Evolutionary conservation across 2,113 vertebrate species (phyloP), one percentile per base, ranked within the genome.

Genomic region (Physeter macrocephalus): DNA sequence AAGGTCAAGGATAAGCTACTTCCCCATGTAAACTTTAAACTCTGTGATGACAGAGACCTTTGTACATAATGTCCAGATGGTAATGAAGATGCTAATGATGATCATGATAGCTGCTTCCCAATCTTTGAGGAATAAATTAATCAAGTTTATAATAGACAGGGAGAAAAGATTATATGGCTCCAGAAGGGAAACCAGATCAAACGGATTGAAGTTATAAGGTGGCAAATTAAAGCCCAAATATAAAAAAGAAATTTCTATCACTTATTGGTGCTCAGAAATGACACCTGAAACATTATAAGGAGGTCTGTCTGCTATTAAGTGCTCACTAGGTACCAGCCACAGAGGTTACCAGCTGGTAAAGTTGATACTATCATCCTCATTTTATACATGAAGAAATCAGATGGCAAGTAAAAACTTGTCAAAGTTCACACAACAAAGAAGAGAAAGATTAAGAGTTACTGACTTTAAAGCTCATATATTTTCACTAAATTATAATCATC

Each of bases 81-180:
- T 71, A 17, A 71, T 43, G 27, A 31, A n/a, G 34, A 80, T 83
- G 31, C 14, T 84, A 67, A 75, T 27, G 43, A 39, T 34, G 39
- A n/a, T 89, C 52, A 9, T 52, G 36, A 36, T 25, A 74, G 82
- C 41, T 41, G 82, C 71, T 69, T 72, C 6, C 8, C 18, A 64
- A 20, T 85, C 75, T 71, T 85, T 90, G 36, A 67, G 36, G 88
- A 97, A 84, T 66, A 54, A 94, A 93, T 87, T 69, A 54, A 54
- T 57, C 67, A 41, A 62, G 17, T 83, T 57, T 57, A 57, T 57
- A 57, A 57, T 57, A 57, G 54, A 0, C 36, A 61, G 12, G 64
- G 20, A 90, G 17, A 59, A 71, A 83, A 92, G 15, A 59, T 78
- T 4, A 25, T 25, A 4, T 31, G 6, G 41, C 14, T 90, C 74